phyloP scores from a whole-genome alignment of 2,797 vertebrate species.

The Sylvilagus floridanus region DNA sequence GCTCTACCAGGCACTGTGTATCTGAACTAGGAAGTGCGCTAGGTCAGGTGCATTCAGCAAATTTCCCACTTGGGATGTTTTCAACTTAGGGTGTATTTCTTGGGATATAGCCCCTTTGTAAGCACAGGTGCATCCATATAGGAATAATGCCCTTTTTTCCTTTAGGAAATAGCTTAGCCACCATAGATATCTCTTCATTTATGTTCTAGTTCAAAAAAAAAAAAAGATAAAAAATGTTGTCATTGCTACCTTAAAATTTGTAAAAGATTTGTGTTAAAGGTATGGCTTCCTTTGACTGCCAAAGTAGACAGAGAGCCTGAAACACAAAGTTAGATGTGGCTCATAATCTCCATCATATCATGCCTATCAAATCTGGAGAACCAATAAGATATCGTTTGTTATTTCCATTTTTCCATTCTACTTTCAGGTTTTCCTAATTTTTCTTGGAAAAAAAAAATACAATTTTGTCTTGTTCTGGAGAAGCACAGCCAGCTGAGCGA shows the following conservation, averaged over 20 bases:
- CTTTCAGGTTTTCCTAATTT: slow-evolving; percentile 21
- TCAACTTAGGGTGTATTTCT: too few species aligned
- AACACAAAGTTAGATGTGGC: background rate
- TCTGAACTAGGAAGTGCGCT: too few species aligned
- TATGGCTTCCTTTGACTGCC: background rate
- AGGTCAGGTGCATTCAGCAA: too few species aligned
- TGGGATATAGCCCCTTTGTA: too few species aligned
- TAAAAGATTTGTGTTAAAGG: background rate
- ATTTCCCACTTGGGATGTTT: too few species aligned
- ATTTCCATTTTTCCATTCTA: slow-evolving; percentile 46
- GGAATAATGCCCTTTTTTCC: background rate
- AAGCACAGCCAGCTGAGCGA: background rate
- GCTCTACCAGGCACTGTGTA: too few species aligned
- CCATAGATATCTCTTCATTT: background rate
- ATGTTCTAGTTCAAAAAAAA: background rate
- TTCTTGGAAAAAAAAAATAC: background rate
- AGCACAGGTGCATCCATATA: too few species aligned
- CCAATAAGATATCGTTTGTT: background rate
- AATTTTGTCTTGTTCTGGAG: background rate
- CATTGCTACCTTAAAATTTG: background rate
- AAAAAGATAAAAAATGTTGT: background rate
- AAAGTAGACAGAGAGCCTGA: slow-evolving; percentile 3
- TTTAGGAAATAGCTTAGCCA: background rate
- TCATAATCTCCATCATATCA: background rate
- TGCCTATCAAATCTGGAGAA: background rate